Base-by-base conservation (phyloP, 2,113 vertebrate genomes). In the Spea bombifrons region DNA sequence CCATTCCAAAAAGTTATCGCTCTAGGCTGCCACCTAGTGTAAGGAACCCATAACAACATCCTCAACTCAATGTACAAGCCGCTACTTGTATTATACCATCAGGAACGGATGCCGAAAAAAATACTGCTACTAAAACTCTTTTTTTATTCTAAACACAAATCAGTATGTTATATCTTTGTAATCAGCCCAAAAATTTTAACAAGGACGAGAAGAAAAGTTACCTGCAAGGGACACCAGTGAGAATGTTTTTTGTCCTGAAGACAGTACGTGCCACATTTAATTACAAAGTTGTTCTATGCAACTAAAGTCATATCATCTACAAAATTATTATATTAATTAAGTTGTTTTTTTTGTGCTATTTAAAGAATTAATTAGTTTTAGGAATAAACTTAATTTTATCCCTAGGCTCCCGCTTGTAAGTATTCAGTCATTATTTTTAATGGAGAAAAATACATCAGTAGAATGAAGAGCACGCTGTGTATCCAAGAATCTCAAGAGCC, bases 391-490 rank as follows among this genome's bases (percentile, higher is more conserved):
- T 52, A 5, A 48, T 71, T 65, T 64, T 49, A 73, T 72, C 69
- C 69, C 61, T 5, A 72, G 76, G 63, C 13, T 78, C 59, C 30
- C 53, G 43, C 66, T 66, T 66, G 30, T 66, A 53, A 79, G 43
- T 49, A 72, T 65, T 63, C 47, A 63, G 61, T 79, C 76, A 79
- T 79, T 72, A 73, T 72, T 79, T 73, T 55, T 79, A 66, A 73
- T 79, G 69, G 76, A 66, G 76, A 30, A 61, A 53, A 66, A 66
- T 76, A n/a, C 46, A 66, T 72, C 61, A 72, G 55, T 52, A 8
- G 59, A 7, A 71, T 46, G 48, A 71, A 71, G 45, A 49, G 59
- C 67, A 17, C n/a, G 67, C 46, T 70, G 76, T 57, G 69, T 66
- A 73, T 66, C 69, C 66, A 78, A 71, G 76, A 17, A 65, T 72